Conservation (phyloP, 2,113 vertebrate species). For the Centropus bengalensis region DNA sequence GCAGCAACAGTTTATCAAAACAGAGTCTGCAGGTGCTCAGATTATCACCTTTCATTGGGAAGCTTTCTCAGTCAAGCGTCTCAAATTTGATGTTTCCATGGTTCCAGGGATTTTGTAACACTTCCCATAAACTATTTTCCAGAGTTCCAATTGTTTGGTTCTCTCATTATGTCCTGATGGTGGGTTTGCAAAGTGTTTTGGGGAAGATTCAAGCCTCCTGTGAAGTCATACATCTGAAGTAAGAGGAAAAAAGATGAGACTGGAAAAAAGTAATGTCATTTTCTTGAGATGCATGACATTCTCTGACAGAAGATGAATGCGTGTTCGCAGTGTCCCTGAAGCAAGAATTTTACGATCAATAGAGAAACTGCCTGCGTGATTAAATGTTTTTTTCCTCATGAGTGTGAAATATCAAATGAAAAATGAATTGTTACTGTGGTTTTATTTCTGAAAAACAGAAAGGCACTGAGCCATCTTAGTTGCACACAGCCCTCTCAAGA, state of each 20-base stretch:
- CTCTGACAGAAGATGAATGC: neutral
- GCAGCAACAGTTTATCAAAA: neutral
- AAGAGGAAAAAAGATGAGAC: neutral
- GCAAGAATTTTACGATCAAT: neutral
- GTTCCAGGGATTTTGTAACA: conserved; percentile 1
- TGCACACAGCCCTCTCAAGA: neutral
- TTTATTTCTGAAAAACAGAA: neutral
- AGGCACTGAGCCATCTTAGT: neutral
- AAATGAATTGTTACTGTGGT: neutral
- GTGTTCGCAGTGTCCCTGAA: neutral
- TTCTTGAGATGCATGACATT: neutral
- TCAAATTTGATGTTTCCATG: neutral
- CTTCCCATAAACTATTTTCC: neutral
- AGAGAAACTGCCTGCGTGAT: neutral
- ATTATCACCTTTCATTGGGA: neutral
- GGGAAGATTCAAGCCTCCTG: neutral
- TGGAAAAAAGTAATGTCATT: neutral
- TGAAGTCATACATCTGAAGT: neutral
- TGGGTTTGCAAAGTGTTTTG: neutral
- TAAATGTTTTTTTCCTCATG: neutral
- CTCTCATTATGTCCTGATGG: neutral
- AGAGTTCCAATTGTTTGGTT: neutral
- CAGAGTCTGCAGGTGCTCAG: neutral
- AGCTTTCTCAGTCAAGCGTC: neutral
- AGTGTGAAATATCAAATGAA: neutral